Percentiles rank a stretch among this genome's conserved stretches.
These are phyloP conservation scores for Nerophis lumbriciformis DNA, from an alignment of 2,113 vertebrate genomes.

Conservation along the genomic window DNA sequence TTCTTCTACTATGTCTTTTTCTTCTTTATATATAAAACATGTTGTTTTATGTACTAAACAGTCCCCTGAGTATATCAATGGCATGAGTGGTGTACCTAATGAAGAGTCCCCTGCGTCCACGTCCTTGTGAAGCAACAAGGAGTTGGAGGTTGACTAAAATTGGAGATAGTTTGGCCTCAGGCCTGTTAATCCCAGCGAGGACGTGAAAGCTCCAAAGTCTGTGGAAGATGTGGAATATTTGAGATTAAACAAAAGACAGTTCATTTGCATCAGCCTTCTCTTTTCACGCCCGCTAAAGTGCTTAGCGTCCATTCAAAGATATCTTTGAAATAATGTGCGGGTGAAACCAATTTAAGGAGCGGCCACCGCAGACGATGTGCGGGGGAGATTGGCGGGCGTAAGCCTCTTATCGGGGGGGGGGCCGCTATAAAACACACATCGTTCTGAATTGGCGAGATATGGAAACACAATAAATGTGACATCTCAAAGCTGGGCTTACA, in stretches of 20 bases:
- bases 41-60: too few relatives aligned
- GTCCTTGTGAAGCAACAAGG: constrained; percentile 68
- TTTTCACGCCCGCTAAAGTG: constrained; percentile 73
- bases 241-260: constrained; percentile 74
- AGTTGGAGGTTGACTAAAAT: constrained; percentile 55
- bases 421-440: constrained; percentile 74
- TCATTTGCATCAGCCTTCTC: constrained; percentile 74
- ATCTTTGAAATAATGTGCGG: constrained; percentile 76
- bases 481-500: constrained; percentile 76
- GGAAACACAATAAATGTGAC: constrained; percentile 78
- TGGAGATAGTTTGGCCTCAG: constrained; percentile 62
- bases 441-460: constrained; percentile 78
- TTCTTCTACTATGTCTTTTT: too few relatives aligned
- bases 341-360: constrained; percentile 79
- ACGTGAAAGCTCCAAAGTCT: constrained; percentile 60
- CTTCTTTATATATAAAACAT: too few relatives aligned
- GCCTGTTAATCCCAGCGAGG: constrained; percentile 54
- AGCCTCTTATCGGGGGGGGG: constrained; percentile 72
- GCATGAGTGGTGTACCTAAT: not conserved
- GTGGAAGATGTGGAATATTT: constrained; percentile 56
- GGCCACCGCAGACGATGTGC: constrained; percentile 76
- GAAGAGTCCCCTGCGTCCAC: constrained; percentile 33
- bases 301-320: constrained; percentile 75
- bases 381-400: constrained; percentile 75
- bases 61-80: too few relatives aligned